Evolutionary conservation across 2,113 vertebrate genomes (phyloP).

Genomic region (Heterotilapia buettikoferi): DNA sequence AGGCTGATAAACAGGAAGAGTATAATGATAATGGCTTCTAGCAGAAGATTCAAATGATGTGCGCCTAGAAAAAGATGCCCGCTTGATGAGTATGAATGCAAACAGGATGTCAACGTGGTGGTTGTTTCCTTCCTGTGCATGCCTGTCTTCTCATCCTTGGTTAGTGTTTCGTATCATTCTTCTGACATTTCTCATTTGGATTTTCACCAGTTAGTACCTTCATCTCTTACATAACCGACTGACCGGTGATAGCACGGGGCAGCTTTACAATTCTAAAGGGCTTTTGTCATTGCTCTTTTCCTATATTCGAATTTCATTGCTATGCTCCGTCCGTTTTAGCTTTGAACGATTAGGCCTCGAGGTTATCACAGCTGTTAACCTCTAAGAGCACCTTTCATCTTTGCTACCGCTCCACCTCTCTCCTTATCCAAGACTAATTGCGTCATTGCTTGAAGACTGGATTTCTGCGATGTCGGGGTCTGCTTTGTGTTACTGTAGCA

Average conservation of each 20-base stretch:
- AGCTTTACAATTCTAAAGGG: neutral
- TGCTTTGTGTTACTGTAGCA: conserved; percentile 29
- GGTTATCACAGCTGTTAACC: conserved; percentile 42
- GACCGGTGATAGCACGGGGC: neutral
- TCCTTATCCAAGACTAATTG: conserved; percentile 44
- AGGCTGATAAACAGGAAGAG: conserved; percentile 55
- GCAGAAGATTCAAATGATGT: conserved; percentile 30
- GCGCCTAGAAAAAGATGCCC: conserved; percentile 1
- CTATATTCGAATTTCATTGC: neutral
- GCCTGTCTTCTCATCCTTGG: neutral
- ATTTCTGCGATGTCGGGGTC: conserved; percentile 5
- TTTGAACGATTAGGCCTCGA: neutral
- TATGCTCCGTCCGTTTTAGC: neutral
- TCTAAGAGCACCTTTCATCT: conserved; percentile 7
- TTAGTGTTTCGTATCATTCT: neutral
- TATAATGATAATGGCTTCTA: conserved; percentile 40
- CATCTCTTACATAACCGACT: neutral
- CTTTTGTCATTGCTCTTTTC: neutral
- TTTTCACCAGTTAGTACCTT: neutral
- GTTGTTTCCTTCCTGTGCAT: conserved; percentile 36
- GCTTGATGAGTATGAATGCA: conserved; percentile 19
- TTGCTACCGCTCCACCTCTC: neutral
- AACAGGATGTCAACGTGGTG: conserved; percentile 34
- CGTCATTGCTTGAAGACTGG: conserved; percentile 2
- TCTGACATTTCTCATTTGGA: neutral